Evolutionary conservation across 1,140 invertebrate genomes (phyloP).

Genomic region (Zaprionus taronus): DNA sequence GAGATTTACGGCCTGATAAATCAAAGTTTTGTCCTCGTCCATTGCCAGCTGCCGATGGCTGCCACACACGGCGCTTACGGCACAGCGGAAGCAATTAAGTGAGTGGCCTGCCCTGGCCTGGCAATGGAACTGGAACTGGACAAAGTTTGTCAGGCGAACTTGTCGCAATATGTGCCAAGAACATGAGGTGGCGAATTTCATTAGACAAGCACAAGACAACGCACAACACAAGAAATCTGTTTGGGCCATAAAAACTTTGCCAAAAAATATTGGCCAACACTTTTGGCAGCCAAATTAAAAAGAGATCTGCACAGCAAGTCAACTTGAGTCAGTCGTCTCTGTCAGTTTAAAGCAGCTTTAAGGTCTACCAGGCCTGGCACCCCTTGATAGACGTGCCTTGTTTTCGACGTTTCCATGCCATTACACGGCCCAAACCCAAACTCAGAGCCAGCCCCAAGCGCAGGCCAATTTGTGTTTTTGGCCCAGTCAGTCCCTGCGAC

Average conservation of each 20-base stretch:
- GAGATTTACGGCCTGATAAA: constrained; percentile 62
- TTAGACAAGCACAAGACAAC: constrained; percentile 54
- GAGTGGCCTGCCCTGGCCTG: constrained; percentile 25
- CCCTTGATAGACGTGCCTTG: constrained; percentile 7
- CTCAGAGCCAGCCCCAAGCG: constrained; percentile 23
- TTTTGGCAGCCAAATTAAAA: constrained; percentile 67
- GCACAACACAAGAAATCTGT: constrained; percentile 51
- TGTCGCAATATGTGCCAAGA: constrained; percentile 47
- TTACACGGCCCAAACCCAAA: constrained; percentile 25
- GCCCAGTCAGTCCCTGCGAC: constrained; percentile 33
- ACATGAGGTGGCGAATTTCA: constrained; percentile 69
- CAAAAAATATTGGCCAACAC: constrained; percentile 70
- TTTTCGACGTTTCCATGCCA: constrained; percentile 53
- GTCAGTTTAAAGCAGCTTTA: constrained; percentile 37
- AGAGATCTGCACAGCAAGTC: constrained; percentile 35
- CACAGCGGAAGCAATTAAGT: constrained; percentile 67
- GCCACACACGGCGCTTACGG: constrained; percentile 36
- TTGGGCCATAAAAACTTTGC: constrained; percentile 70
- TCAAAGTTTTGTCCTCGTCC: constrained; percentile 48
- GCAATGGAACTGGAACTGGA: constrained; percentile 32
- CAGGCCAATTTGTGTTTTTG: constrained; percentile 56
- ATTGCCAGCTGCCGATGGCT: constrained; percentile 24
- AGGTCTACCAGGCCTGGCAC: constrained; percentile 20
- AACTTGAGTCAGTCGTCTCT: neutral
- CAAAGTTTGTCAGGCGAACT: constrained; percentile 49